Evolutionary conservation across 2,888 invertebrate genomes (phyloP).

Genomic region (Liopterus haemorrhoidalis): DNA sequence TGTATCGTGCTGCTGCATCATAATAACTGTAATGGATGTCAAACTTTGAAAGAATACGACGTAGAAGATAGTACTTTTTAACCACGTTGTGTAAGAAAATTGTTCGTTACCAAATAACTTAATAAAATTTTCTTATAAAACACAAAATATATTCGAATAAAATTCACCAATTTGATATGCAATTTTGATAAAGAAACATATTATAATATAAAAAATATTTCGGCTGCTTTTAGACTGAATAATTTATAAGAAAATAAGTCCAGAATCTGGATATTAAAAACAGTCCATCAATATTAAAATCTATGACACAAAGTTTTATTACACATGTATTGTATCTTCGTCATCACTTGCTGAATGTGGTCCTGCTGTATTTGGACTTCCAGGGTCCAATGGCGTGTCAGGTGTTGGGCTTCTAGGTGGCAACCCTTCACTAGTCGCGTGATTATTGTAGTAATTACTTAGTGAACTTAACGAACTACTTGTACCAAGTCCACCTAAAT

Average conservation of each 20-base stretch:
- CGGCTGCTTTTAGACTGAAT: too few relatives aligned
- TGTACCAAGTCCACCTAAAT: conserved; percentile 60
- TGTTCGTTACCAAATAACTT: too few relatives aligned
- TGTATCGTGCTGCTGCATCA: too few relatives aligned
- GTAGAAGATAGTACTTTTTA: too few relatives aligned
- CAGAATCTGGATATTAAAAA: not conserved
- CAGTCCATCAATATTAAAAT: not conserved
- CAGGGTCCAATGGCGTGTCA: conserved; percentile 56
- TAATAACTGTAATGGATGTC: too few relatives aligned
- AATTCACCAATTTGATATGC: too few relatives aligned
- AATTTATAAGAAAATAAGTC: conserved; percentile 12
- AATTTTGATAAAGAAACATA: too few relatives aligned
- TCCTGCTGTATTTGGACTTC: conserved; percentile 51
- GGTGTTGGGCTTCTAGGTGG: conserved; percentile 45
- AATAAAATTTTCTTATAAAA: too few relatives aligned
- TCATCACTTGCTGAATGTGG: conserved; percentile 51
- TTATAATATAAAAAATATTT: too few relatives aligned
- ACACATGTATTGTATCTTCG: conserved; percentile 60
- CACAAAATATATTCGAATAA: too few relatives aligned
- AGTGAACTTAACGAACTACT: conserved; percentile 58
- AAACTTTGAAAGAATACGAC: too few relatives aligned
- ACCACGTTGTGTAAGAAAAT: too few relatives aligned
- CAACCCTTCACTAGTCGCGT: conserved; percentile 48
- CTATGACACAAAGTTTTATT: conserved; percentile 33
- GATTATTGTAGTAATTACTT: conserved; percentile 54